These are phyloP conservation scores for Saturnia pavonia DNA, from an alignment of 2,888 invertebrate species.

Conservation along the genomic window DNA sequence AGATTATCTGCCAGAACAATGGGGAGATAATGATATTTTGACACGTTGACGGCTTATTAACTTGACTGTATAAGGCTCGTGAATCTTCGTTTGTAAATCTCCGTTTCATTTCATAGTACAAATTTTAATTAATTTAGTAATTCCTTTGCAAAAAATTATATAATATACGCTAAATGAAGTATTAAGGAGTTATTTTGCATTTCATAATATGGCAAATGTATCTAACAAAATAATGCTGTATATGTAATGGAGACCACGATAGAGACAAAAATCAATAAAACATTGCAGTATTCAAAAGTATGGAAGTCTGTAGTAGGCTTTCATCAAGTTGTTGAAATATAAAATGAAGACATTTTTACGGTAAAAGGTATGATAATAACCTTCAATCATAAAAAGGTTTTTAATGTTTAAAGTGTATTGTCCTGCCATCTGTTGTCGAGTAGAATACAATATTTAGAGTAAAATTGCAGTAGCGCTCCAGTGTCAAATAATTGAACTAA, in stretches of 20 bases:
- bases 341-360: background rate
- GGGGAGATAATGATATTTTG: slow-evolving; percentile 54
- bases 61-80: slow-evolving; percentile 19
- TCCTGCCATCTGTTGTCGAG: slow-evolving; percentile 45
- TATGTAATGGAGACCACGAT: too few relatives aligned
- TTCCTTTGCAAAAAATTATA: background rate
- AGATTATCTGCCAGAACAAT: slow-evolving; percentile 48
- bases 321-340: background rate
- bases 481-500: slow-evolving; percentile 44
- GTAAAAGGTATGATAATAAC: background rate
- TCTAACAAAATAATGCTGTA: too few relatives aligned
- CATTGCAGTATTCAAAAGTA: background rate
- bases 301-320: background rate
- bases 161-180: background rate
- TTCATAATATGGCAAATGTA: background rate
- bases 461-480: background rate
- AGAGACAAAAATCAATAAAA: too few relatives aligned
- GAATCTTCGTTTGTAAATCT: slow-evolving; percentile 10
- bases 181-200: background rate
- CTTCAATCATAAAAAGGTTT: background rate
- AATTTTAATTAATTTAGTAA: background rate
- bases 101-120: slow-evolving; percentile 7
- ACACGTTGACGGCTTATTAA: slow-evolving; percentile 63
- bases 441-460: background rate
- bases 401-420: slow-evolving; percentile 24